Conservation (phyloP, 2,113 vertebrate genomes). For the Egretta garzetta region DNA sequence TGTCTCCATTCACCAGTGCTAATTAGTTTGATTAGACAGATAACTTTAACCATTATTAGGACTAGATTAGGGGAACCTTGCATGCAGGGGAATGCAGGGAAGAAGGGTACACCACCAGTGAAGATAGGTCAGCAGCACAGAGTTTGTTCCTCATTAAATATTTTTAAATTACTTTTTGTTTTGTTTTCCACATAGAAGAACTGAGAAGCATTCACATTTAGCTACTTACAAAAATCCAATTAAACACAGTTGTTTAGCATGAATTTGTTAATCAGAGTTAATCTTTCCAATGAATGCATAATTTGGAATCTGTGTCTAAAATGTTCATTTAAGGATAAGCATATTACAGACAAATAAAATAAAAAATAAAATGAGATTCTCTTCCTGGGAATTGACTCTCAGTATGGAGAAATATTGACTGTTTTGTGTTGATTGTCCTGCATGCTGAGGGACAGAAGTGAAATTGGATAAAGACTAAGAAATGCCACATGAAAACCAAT, state of each 20-base stretch:
- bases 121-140: conserved; percentile 34
- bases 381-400: conserved; percentile 24
- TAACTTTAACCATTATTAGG: conserved; percentile 76
- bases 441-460: conserved; percentile 32
- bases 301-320: conserved; percentile 79
- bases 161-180: conserved; percentile 40
- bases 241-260: conserved; percentile 82
- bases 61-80: conserved; percentile 55
- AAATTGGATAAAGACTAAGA: conserved; percentile 31
- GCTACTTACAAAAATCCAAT: conserved; percentile 82
- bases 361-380: conserved; percentile 41
- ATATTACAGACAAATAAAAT: conserved; percentile 53
- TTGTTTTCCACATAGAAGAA: conserved; percentile 58
- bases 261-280: conserved; percentile 83
- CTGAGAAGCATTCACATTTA: conserved; percentile 65
- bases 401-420: conserved; percentile 48
- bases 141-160: conserved; percentile 46
- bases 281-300: conserved; percentile 82
- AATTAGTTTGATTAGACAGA: conserved; percentile 85
- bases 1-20: conserved; percentile 80
- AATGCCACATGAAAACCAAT: conserved; percentile 4
- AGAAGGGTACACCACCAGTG: conserved; percentile 4
- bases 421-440: conserved; percentile 21
- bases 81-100: neutral
- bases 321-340: conserved; percentile 72